These are phyloP conservation scores for Andrena minutula DNA, from an alignment of 2,888 invertebrate species.

Conservation along the genomic window DNA sequence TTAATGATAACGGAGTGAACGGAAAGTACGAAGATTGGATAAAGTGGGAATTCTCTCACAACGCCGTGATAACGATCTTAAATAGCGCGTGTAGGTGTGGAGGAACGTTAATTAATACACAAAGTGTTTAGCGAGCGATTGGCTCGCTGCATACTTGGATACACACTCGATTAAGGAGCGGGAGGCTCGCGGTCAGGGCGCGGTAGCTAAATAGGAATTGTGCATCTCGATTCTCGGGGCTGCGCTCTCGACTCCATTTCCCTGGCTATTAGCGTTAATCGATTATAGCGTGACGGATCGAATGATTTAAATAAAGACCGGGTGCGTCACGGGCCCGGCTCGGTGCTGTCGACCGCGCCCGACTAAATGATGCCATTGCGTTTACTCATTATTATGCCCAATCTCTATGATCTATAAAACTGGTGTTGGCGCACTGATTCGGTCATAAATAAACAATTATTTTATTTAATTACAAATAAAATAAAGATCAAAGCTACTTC, in stretches of 20 bases:
- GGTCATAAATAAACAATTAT: no score
- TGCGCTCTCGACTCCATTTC: constrained; percentile 65
- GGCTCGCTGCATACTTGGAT: constrained; percentile 29
- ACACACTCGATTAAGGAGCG: constrained; percentile 12
- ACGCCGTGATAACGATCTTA: constrained; percentile 45
- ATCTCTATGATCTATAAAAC: constrained; percentile 37
- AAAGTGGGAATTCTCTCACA: constrained; percentile 42
- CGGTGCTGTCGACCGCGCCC: constrained; percentile 68
- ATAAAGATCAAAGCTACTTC: no score
- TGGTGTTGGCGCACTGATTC: no score
- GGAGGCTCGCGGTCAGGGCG: constrained; percentile 13
- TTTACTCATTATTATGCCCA: constrained; percentile 50
- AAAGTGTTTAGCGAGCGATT: constrained; percentile 46
- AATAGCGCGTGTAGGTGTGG: constrained; percentile 20
- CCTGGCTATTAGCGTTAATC: constrained; percentile 76
- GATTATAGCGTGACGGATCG: constrained; percentile 77
- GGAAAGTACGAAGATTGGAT: constrained; percentile 23
- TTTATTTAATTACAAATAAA: no score
- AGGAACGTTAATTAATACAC: constrained; percentile 36
- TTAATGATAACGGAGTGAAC: constrained; percentile 28
- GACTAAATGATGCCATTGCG: constrained; percentile 61
- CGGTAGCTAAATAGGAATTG: constrained; percentile 43
- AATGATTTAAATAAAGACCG: constrained; percentile 79
- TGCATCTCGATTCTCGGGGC: constrained; percentile 34
- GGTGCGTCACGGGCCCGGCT: constrained; percentile 71